These are phyloP conservation scores for Craniophora ligustri DNA, from an alignment of 2,888 invertebrate genomes.

Conservation along the genomic window DNA sequence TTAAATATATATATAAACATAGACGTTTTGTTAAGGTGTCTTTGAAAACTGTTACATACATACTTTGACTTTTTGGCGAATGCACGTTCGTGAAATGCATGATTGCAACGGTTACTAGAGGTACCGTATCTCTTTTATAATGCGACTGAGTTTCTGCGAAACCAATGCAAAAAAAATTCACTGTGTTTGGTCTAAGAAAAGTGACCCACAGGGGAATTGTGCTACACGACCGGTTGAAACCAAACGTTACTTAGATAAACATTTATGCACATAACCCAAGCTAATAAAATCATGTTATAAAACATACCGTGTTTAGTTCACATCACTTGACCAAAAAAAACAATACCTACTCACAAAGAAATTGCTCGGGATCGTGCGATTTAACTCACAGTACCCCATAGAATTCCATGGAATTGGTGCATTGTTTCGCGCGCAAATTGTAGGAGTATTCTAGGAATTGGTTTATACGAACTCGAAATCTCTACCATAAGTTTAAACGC, in stretches of 20 bases:
- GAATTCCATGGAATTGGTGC: slow-evolving; percentile 26
- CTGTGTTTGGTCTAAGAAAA: no score
- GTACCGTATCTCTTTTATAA: no score
- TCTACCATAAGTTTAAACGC: neutral
- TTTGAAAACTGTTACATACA: no score
- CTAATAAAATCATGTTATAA: neutral
- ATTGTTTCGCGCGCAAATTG: slow-evolving; percentile 35
- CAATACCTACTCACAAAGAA: slow-evolving; percentile 9
- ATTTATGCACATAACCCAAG: neutral
- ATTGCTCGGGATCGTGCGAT: slow-evolving; percentile 30
- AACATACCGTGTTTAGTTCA: slow-evolving; percentile 8
- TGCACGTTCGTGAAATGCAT: no score
- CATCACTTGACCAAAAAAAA: slow-evolving; percentile 19
- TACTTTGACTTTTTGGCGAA: no score
- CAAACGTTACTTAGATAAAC: no score
- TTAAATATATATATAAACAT: neutral
- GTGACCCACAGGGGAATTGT: no score
- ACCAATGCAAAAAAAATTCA: no score
- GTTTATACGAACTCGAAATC: slow-evolving; percentile 29
- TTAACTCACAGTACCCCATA: slow-evolving; percentile 36
- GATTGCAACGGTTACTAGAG: no score
- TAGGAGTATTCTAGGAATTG: slow-evolving; percentile 32
- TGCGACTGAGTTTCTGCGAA: no score
- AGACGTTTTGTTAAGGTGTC: no score
- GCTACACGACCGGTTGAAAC: no score